These are phyloP conservation scores for Allacma fusca DNA, from an alignment of 2,888 invertebrate genomes.

Conservation along the genomic window DNA sequence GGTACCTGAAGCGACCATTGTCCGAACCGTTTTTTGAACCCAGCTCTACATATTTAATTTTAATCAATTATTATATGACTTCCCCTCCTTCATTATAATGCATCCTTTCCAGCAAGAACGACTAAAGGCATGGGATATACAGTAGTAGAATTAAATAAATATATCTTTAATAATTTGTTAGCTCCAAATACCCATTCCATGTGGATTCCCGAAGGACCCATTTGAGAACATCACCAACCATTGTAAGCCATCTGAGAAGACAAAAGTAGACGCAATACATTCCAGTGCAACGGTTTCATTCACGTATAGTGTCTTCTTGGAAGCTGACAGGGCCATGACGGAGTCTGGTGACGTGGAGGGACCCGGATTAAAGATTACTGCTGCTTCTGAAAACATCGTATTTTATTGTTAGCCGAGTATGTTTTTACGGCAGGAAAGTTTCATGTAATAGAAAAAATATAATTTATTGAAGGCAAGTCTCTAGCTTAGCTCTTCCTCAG, in stretches of 20 bases:
- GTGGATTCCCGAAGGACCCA: not conserved
- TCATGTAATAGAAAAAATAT: no score
- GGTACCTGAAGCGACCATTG: not conserved
- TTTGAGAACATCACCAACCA: not conserved
- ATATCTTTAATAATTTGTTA: no score
- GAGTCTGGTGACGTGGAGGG: not conserved
- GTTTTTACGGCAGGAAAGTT: no score
- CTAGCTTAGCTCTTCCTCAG: no score
- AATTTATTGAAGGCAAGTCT: no score
- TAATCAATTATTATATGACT: no score
- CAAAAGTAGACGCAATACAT: not conserved
- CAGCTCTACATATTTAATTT: not conserved
- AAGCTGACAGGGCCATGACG: not conserved
- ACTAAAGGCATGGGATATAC: no score
- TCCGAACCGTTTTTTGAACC: not conserved
- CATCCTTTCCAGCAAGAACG: no score
- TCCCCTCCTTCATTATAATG: no score
- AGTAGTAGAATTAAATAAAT: no score
- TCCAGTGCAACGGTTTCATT: not conserved
- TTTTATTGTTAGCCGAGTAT: no score
- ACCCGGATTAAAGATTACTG: not conserved
- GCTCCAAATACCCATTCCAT: slow-evolving; percentile 3
- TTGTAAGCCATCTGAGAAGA: not conserved
- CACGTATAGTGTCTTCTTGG: not conserved
- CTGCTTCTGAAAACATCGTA: not conserved